phyloP scores from a whole-genome alignment of 2,113 vertebrate genomes.

The Eubucco bourcierii region DNA sequence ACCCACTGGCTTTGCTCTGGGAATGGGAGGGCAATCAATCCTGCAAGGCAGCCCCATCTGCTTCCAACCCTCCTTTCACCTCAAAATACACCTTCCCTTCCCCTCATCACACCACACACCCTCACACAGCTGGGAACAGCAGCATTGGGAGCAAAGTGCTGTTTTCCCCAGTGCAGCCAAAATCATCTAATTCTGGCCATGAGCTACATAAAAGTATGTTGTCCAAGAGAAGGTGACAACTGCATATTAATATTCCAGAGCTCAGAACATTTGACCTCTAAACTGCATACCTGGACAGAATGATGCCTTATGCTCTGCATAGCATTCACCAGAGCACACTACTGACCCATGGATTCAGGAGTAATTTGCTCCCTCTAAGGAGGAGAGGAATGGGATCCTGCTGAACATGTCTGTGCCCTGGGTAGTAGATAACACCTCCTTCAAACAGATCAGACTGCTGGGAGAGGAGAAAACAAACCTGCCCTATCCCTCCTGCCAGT shows the following conservation, averaged over 20 bases:
- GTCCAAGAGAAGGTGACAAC: background rate
- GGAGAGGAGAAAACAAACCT: background rate
- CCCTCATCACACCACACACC: background rate
- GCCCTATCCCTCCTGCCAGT: background rate
- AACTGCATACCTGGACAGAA: background rate
- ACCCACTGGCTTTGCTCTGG: background rate
- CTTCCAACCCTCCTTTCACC: constrained; percentile 50
- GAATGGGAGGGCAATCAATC: background rate
- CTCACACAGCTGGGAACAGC: constrained; percentile 18
- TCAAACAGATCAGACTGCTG: background rate
- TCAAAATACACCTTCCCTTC: constrained; percentile 18
- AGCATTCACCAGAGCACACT: background rate
- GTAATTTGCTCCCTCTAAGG: background rate
- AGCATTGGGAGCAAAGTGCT: background rate
- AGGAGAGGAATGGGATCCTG: fast-evolving
- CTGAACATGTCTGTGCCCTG: background rate
- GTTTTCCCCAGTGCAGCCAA: background rate
- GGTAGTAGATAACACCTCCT: background rate
- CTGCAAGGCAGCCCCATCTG: background rate
- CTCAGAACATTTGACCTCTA: background rate
- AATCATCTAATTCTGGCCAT: constrained; percentile 9
- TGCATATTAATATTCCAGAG: background rate
- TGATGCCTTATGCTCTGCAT: background rate
- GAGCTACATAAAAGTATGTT: background rate
- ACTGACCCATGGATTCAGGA: background rate